Evolutionary conservation across 2,797 vertebrate species (phyloP), one percentile per base, ranked within the genome.

Genomic region (Lutjanus argentimaculatus): DNA sequence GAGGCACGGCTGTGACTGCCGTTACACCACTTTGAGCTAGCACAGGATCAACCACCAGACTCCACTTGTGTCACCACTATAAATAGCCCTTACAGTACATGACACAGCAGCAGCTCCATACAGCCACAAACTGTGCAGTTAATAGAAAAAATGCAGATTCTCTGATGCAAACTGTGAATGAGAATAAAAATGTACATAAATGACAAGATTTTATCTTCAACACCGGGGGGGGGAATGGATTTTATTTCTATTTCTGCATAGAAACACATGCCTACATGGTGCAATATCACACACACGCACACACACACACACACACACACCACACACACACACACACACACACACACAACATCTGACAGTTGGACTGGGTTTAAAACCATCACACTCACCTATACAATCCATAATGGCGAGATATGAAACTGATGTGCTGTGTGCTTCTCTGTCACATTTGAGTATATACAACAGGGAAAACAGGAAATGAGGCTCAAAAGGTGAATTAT

Each of bases 211-310:
- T 56, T 25, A 77, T 82, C 49, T 78, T 87, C 40, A 85, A 80
- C 81, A 88, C 25, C 6, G 9, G 81, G 56, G 25, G 25, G 42
- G 45, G 65, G 68, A 58, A 79, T 67, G n/a, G n/a, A 58, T 87
- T 92, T 94, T 93, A 89, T 92, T 95, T 88, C 66, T 89, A 85
- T 90, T 93, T 88, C 88, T 92, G 93, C 93, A 95, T 93, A 91
- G 91, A 94, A 91, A 95, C 86, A 93, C 92, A 91, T 93, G 88
- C 89, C 92, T 93, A 93, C 83, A 88, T 88, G 83, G 78, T 89
- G 91, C 80, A 85, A 85, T 75, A 82, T 67, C 59, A 74, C 82
- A 19, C 55, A 57, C 43, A 6, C 76, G n/a, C 62, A 9, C 69
- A 17, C 70, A 4, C 82, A 81, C 88, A 78, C 83, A 74, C 67